Conservation (phyloP, 2,888 invertebrate genomes). For the Drosophila prolongata region DNA sequence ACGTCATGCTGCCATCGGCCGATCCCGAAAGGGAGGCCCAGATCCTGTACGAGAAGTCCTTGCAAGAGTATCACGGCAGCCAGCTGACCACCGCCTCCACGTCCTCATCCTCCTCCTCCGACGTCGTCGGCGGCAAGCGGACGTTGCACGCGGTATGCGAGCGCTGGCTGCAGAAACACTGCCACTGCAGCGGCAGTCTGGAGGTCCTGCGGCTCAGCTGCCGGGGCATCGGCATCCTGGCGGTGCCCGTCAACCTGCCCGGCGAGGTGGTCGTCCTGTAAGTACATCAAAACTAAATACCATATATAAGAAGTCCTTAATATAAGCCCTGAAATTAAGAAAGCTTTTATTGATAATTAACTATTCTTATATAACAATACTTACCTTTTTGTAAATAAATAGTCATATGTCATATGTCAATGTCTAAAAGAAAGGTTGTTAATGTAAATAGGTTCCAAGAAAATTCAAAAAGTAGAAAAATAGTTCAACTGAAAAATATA, state of each 20-base stretch:
- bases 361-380: too few relatives aligned
- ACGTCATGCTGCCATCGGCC: slow-evolving; percentile 82
- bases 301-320: too few relatives aligned
- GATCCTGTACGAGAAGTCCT: slow-evolving; percentile 83
- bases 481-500: too few relatives aligned
- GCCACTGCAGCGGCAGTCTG: slow-evolving; percentile 82
- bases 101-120: slow-evolving; percentile 23
- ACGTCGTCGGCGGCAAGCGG: slow-evolving; percentile 44
- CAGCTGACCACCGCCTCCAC: slow-evolving; percentile 41
- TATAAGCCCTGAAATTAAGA: too few relatives aligned
- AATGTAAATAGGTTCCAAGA: too few relatives aligned
- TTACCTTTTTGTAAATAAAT: too few relatives aligned
- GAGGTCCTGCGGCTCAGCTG: slow-evolving; percentile 82
- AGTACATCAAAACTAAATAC: slow-evolving; percentile 65
- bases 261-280: slow-evolving; percentile 81
- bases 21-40: slow-evolving; percentile 84
- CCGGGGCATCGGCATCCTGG: slow-evolving; percentile 81
- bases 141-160: slow-evolving; percentile 81
- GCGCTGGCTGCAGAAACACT: slow-evolving; percentile 81
- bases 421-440: too few relatives aligned
- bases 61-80: slow-evolving; percentile 81
- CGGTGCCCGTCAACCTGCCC: slow-evolving; percentile 83
- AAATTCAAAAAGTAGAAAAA: too few relatives aligned
- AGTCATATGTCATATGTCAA: too few relatives aligned
- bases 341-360: too few relatives aligned